These are phyloP conservation scores for Drosophila chauvacae DNA, from an alignment of 1,140 invertebrate species.

Conservation along the genomic window DNA sequence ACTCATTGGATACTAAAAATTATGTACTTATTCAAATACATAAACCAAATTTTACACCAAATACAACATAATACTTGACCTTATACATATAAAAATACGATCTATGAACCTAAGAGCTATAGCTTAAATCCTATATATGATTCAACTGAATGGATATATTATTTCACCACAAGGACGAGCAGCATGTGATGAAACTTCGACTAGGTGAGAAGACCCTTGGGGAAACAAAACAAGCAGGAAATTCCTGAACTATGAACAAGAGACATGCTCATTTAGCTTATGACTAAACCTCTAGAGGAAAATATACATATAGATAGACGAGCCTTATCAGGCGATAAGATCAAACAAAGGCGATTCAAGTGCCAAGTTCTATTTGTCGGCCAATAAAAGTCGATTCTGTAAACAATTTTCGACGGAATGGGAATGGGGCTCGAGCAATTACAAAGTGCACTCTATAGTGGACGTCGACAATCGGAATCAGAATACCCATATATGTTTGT, in stretches of 20 bases:
- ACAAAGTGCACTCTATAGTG: conserved; percentile 37
- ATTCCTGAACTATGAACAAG: conserved; percentile 43
- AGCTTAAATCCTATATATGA: neutral
- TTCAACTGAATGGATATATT: neutral
- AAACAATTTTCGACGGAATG: conserved; percentile 33
- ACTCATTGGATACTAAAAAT: neutral
- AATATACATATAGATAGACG: conserved; percentile 3
- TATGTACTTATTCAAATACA: neutral
- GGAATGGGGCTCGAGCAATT: conserved; percentile 27
- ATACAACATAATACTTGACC: neutral
- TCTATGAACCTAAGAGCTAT: neutral
- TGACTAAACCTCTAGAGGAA: conserved; percentile 33
- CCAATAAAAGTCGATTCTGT: conserved; percentile 47
- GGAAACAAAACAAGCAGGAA: conserved; percentile 8
- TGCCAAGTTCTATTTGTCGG: conserved; percentile 56
- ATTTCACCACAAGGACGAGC: neutral
- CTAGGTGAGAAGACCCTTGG: neutral
- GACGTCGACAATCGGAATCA: conserved; percentile 28
- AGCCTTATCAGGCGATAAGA: conserved; percentile 60
- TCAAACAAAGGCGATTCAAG: conserved; percentile 59
- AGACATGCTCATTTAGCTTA: conserved; percentile 19
- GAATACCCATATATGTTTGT: conserved; percentile 9
- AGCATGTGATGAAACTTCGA: neutral
- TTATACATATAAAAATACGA: neutral
- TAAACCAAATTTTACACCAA: neutral